Evolutionary conservation across 2,888 invertebrate species (phyloP).

Genomic region (Strigamia crassipes): DNA sequence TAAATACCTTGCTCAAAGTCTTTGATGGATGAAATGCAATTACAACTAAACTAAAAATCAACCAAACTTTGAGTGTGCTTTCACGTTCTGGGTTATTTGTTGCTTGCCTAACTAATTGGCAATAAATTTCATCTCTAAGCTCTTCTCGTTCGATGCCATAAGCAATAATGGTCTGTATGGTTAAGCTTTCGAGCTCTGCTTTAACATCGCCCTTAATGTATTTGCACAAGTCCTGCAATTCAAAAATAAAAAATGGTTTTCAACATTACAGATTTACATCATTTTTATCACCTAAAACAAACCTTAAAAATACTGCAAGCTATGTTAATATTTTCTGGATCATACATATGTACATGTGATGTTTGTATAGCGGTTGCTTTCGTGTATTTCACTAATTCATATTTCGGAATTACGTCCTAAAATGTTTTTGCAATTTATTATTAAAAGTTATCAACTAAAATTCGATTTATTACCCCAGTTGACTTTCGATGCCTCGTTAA

Average conservation of each 20-base stretch:
- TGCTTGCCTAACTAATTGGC: conserved; percentile 84
- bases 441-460: neutral
- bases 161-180: conserved; percentile 81
- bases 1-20: conserved; percentile 70
- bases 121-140: conserved; percentile 86
- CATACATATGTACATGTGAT: conserved; percentile 92
- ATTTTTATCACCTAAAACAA: neutral
- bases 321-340: conserved; percentile 88
- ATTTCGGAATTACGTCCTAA: conserved; percentile 72
- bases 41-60: conserved; percentile 83
- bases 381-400: conserved; percentile 90
- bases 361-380: conserved; percentile 86
- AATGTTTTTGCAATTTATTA: conserved; percentile 42
- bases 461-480: conserved; percentile 48
- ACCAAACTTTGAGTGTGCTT: conserved; percentile 83
- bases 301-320: conserved; percentile 90
- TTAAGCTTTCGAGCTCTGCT: conserved; percentile 77
- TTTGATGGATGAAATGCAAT: conserved; percentile 92
- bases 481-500: conserved; percentile 53
- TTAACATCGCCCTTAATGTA: conserved; percentile 88
- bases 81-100: conserved; percentile 86
- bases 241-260: neutral
- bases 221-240: conserved; percentile 78
- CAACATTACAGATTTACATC: conserved; percentile 47
- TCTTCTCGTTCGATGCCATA: conserved; percentile 90